phyloP scores from a whole-genome alignment of 2,888 invertebrate species.

The Maniola hyperantus region DNA sequence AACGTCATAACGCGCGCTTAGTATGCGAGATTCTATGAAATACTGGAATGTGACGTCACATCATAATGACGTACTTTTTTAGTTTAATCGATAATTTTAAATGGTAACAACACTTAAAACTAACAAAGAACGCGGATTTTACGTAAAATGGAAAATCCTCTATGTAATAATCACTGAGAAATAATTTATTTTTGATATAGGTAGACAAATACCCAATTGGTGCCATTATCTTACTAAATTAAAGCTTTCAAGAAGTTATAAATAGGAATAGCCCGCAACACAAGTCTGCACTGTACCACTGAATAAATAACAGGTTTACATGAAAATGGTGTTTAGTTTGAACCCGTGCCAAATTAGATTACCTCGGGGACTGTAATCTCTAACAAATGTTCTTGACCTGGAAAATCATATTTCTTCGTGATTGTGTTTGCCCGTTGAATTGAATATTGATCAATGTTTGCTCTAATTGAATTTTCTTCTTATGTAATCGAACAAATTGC shows the following conservation, averaged over 20 bases:
- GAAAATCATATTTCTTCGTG: conserved; percentile 19
- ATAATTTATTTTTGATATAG: no score
- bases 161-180: no score
- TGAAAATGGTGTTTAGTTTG: conserved; percentile 26
- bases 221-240: not conserved
- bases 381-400: conserved; percentile 21
- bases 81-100: no score
- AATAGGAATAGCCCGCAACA: conserved; percentile 16
- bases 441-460: conserved; percentile 6
- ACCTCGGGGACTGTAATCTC: conserved; percentile 20
- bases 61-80: no score
- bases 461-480: not conserved
- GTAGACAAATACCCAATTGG: no score
- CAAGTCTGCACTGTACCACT: conserved; percentile 20
- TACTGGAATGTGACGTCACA: no score
- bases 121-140: no score
- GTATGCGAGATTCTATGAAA: no score
- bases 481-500: no score
- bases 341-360: conserved; percentile 27
- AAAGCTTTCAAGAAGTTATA: not conserved
- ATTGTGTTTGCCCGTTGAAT: conserved; percentile 10
- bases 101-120: no score
- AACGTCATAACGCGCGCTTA: no score
- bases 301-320: conserved; percentile 27
- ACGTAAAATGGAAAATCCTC: no score